A percentile compares a stretch with the other conserved stretches of the same genome.
Evolutionary conservation across 1,140 invertebrate genomes (phyloP).

Genomic region (Psilanteris sp.): DNA sequence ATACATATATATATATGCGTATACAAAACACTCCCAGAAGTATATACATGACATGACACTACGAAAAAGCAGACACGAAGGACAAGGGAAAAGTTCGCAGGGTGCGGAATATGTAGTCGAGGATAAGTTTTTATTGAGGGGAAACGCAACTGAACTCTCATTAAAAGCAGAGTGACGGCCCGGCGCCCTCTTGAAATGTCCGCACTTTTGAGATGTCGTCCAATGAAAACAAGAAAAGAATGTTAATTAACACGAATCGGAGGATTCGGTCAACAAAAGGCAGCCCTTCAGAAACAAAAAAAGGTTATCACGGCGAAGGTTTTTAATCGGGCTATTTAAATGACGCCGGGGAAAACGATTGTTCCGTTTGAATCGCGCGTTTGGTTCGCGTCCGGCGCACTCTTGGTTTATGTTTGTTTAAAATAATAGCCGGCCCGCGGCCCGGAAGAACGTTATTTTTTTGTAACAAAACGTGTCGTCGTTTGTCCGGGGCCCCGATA

Average conservation of each 20-base stretch:
- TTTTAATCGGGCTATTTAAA: conserved; percentile 32
- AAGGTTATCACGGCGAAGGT: conserved; percentile 34
- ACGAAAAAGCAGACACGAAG: conserved; percentile 41
- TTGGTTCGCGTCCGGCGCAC: too few species aligned
- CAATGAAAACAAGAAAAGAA: conserved; percentile 45
- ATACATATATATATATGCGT: conserved; percentile 12
- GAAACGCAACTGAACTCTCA: conserved; percentile 48
- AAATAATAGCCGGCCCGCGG: too few species aligned
- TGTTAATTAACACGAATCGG: conserved; percentile 55
- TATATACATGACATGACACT: conserved; percentile 23
- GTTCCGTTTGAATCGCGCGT: too few species aligned
- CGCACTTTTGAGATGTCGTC: conserved; percentile 47
- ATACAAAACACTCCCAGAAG: conserved; percentile 26
- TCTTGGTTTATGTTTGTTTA: too few species aligned
- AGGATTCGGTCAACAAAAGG: conserved; percentile 55
- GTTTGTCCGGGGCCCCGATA: too few species aligned
- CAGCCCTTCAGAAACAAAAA: conserved; percentile 28
- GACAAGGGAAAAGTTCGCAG: conserved; percentile 35
- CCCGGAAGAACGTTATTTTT: too few species aligned
- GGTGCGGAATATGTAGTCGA: conserved; percentile 54
- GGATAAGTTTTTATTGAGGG: conserved; percentile 61
- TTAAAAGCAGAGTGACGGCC: conserved; percentile 52
- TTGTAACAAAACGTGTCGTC: too few species aligned
- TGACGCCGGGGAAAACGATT: conserved; percentile 3
- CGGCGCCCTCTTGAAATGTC: conserved; percentile 26